Conservation (phyloP, 2,888 invertebrate species). For the Sisyra terminalis region DNA sequence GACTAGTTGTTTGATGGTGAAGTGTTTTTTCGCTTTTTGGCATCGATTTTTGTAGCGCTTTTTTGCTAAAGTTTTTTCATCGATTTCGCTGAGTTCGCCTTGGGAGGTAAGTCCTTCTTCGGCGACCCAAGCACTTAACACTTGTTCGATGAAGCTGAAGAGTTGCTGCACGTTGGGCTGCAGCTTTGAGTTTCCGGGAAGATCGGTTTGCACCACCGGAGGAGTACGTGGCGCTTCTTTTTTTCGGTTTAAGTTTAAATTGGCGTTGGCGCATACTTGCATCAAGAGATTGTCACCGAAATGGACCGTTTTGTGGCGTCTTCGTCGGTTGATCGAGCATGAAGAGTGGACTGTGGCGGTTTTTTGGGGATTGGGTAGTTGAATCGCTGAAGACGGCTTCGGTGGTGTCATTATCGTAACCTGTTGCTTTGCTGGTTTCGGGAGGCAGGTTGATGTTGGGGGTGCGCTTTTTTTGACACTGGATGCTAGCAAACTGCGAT, state of each 20-base stretch:
- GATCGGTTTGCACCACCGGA: constrained; percentile 8
- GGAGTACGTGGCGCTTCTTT: constrained; percentile 18
- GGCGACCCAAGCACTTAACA: constrained; percentile 63
- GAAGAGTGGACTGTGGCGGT: constrained; percentile 27
- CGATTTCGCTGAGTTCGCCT: constrained; percentile 56
- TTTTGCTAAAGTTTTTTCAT: constrained; percentile 42
- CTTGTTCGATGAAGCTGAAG: constrained; percentile 67
- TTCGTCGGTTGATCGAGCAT: constrained; percentile 42
- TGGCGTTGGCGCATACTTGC: constrained; percentile 57
- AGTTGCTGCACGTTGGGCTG: constrained; percentile 66
- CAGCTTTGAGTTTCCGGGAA: constrained; percentile 27
- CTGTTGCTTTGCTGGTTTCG: constrained; percentile 2
- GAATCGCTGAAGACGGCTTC: constrained; percentile 8
- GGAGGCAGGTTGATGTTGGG: neutral
- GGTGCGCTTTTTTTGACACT: neutral
- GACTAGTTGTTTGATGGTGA: constrained; percentile 47
- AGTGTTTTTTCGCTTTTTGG: constrained; percentile 43
- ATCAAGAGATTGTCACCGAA: constrained; percentile 60
- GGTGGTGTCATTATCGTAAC: neutral
- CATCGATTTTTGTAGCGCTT: constrained; percentile 42
- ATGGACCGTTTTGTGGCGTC: constrained; percentile 62
- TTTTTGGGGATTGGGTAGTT: constrained; percentile 22
- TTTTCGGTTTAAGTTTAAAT: constrained; percentile 25
- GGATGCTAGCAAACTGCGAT: neutral
- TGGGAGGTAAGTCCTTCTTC: constrained; percentile 54